These are phyloP conservation scores for Thunnus maccoyii DNA, from an alignment of 2,113 vertebrate species.

Conservation along the genomic window DNA sequence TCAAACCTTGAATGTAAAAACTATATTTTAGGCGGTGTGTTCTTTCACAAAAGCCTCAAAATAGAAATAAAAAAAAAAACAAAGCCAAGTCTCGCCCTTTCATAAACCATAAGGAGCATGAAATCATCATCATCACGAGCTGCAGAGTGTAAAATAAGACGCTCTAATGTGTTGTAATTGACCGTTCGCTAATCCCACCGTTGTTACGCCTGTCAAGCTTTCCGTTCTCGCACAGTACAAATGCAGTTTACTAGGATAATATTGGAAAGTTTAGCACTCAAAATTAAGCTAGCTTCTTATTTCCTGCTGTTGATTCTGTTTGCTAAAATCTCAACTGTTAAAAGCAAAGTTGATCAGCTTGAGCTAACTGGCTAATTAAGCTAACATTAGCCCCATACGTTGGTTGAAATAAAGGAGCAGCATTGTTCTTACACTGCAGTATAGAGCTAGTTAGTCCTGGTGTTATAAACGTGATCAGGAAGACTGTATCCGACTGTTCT, in stretches of 20 bases:
- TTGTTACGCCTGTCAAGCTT: background rate
- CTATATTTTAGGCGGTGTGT: constrained; percentile 1
- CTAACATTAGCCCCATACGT: no score
- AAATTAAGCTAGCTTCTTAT: no score
- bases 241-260: background rate
- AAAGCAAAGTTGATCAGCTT: no score
- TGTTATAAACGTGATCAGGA: background rate
- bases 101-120: constrained; percentile 47
- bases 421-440: no score
- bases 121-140: constrained; percentile 33
- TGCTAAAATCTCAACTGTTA: no score
- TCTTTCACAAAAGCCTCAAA: constrained; percentile 11
- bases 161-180: constrained; percentile 3
- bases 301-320: no score
- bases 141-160: constrained; percentile 3
- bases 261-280: no score
- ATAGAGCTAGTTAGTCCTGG: background rate
- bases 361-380: no score
- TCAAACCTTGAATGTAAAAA: constrained; percentile 15
- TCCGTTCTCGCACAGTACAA: background rate
- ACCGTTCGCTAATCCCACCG: background rate
- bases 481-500: no score
- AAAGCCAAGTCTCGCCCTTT: background rate
- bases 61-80: background rate
- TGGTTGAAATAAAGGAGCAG: no score